Percentiles rank a stretch among this genome's conserved stretches.
Evolutionary conservation across 2,888 invertebrate species (phyloP).

Genomic region (Pseudococcus longispinus): DNA sequence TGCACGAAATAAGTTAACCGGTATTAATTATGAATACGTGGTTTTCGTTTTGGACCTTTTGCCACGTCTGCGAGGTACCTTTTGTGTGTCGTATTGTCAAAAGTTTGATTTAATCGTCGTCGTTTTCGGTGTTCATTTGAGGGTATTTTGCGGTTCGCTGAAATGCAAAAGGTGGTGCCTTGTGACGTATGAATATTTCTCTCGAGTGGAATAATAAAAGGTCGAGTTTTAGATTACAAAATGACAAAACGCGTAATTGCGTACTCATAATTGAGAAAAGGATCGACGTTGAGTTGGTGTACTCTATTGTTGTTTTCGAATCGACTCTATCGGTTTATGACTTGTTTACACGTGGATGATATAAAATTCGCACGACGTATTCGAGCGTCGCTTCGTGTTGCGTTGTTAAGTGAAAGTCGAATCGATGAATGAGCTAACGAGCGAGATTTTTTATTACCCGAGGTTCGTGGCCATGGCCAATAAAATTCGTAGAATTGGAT

Average conservation of each 20-base stretch:
- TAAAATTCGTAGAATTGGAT: neutral
- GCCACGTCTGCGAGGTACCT: neutral
- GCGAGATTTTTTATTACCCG: neutral
- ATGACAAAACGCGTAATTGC: too few relatives aligned
- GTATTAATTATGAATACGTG: too few relatives aligned
- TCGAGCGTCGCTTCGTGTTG: neutral
- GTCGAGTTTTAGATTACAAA: neutral
- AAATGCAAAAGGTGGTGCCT: too few relatives aligned
- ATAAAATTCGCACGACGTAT: neutral
- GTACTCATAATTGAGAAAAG: neutral
- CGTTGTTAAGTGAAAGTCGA: neutral
- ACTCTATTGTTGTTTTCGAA: neutral
- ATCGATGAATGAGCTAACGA: neutral
- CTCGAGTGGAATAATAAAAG: neutral
- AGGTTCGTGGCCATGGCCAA: neutral
- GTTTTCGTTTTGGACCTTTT: too few relatives aligned
- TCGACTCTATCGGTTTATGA: neutral
- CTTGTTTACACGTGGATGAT: neutral
- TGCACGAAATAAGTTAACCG: too few relatives aligned
- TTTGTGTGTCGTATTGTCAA: neutral
- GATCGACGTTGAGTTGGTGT: neutral
- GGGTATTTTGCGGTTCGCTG: neutral
- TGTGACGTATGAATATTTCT: neutral
- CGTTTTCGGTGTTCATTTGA: neutral
- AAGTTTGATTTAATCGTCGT: neutral